Base-by-base conservation (phyloP, 2,113 vertebrate species). In the Siphamia tubifer region DNA sequence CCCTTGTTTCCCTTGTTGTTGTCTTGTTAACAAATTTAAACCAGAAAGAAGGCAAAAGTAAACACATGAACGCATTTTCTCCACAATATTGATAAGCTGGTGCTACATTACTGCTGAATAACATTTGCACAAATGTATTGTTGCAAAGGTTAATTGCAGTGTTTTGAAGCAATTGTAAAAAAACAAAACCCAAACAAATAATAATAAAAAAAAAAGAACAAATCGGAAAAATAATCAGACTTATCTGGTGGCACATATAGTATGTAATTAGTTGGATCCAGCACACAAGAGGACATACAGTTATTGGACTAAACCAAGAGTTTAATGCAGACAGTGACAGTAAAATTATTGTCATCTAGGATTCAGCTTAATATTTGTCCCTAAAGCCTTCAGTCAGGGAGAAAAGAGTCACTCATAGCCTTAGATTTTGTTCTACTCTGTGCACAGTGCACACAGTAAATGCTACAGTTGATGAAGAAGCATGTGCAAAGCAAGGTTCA, bases 401-500 rank as follows among this genome's bases (percentile, higher is more conserved):
- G 52, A 24, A 77, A 66, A 20, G 69, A 36, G 42, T 74, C 52
- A 67, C 68, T 79, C 76, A 84, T 78, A 84, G 70, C 51, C 80
- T 75, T 70, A 70, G 40, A 67, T 40, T 76, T 57, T 55, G 44
- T 38, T 43, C 68, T 64, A 80, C 54, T 77, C 44, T 81, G 81
- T 84, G 77, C 74, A 77, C 24, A 3, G 2, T 15, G 44, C 9
- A 25, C 44, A 30, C 24, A 28, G 44, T 77, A 68, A 83, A 84
- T 82, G 79, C 81, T 82, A 84, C 77, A 75, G 44, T 74, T 56
- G 62, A 85, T 74, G 68, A 77, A 52, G 76, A 87, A 83, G 74
- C 77, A 54, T 81, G 80, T 81, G 84, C 82, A 87, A 89, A 88
- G 73, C 71, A 20, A 63, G 60, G 51, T 77, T 72, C 58, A 79